Percentiles rank a stretch among this genome's conserved stretches.
phyloP scores from a whole-genome alignment of 2,888 invertebrate genomes.

The Anoplius nigerrimus region DNA sequence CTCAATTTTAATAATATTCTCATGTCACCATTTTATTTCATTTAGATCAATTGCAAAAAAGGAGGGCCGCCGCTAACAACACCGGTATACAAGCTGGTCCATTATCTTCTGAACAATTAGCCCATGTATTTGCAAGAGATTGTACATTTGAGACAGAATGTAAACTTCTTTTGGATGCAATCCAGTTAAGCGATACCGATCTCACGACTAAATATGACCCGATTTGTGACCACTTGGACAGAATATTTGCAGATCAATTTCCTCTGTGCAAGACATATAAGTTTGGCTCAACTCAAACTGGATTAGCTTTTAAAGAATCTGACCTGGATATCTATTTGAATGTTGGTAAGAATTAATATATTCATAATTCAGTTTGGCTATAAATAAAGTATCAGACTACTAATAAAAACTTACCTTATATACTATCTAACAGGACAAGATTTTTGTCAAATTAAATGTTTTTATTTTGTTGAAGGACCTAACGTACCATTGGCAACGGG shows the following conservation, averaged over 20 bases:
- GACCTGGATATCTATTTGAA: constrained; percentile 85
- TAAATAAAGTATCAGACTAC: constrained; percentile 22
- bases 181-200: constrained; percentile 55
- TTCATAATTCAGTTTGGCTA: constrained; percentile 3
- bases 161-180: constrained; percentile 52
- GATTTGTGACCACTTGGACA: constrained; percentile 54
- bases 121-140: constrained; percentile 48
- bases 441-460: neutral
- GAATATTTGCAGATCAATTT: constrained; percentile 56
- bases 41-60: neutral
- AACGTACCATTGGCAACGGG: constrained; percentile 54
- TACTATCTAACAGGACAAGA: neutral
- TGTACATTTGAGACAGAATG: constrained; percentile 61
- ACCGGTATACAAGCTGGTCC: constrained; percentile 23
- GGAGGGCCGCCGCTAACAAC: neutral
- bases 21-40: no score
- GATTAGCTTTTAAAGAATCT: constrained; percentile 82
- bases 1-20: no score
- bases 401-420: neutral
- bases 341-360: constrained; percentile 69
- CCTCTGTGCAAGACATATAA: constrained; percentile 75
- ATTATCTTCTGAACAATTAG: constrained; percentile 56
- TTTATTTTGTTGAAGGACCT: constrained; percentile 39
- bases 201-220: constrained; percentile 56
- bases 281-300: constrained; percentile 86